Conservation (phyloP, 2,888 invertebrate species). For the Diploptera punctata region DNA sequence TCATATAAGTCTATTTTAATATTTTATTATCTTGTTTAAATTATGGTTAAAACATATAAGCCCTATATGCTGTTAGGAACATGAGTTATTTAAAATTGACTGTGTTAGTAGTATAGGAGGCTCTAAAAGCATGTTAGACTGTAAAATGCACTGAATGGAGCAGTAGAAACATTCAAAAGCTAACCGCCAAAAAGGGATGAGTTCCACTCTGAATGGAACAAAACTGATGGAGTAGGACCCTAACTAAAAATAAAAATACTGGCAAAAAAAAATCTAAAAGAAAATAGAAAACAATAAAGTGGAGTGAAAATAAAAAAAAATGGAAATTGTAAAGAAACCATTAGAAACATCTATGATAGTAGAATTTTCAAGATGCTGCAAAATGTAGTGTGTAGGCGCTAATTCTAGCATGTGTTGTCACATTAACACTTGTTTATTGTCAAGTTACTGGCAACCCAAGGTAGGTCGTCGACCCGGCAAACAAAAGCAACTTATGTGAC, state of each 20-base stretch:
- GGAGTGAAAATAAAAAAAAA: neutral
- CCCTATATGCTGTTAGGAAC: too few relatives aligned
- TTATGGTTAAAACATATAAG: too few relatives aligned
- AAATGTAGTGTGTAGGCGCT: too few relatives aligned
- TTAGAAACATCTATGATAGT: too few relatives aligned
- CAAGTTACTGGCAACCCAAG: too few relatives aligned
- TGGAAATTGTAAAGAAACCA: conserved; percentile 5
- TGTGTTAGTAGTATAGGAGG: neutral
- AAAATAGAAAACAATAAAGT: neutral
- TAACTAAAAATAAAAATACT: neutral
- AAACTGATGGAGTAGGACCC: conserved; percentile 1
- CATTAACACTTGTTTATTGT: too few relatives aligned
- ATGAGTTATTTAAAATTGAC: too few relatives aligned
- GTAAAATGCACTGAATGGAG: conserved; percentile 11
- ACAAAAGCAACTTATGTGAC: too few relatives aligned
- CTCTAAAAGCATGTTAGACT: conserved; percentile 16
- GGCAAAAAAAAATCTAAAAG: neutral
- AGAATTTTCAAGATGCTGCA: neutral
- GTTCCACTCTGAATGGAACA: neutral
- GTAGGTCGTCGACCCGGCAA: too few relatives aligned
- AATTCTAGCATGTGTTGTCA: too few relatives aligned
- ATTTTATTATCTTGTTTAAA: too few relatives aligned
- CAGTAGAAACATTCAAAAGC: conserved; percentile 9
- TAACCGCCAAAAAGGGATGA: conserved; percentile 26
- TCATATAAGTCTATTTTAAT: too few relatives aligned